These are phyloP conservation scores for Papilio glaucus DNA, from an alignment of 1,140 invertebrate species.

Conservation along the genomic window DNA sequence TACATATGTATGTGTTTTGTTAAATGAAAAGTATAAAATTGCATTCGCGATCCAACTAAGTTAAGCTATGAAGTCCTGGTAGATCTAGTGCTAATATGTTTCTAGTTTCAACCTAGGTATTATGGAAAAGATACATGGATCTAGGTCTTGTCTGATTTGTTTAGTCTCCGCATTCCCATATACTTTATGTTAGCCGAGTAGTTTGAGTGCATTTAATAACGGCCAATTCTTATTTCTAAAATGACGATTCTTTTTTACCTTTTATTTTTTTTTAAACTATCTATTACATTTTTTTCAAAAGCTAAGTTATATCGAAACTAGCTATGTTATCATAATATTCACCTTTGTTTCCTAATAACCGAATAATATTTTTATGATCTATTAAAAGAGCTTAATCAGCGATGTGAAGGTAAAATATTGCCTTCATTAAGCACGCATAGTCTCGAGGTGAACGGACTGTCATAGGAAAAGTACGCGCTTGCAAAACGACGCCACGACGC, in stretches of 20 bases:
- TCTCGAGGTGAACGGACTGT: slow-evolving; percentile 3
- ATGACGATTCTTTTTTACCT: too few relatives aligned
- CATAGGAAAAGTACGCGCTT: slow-evolving; percentile 14
- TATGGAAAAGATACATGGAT: neutral
- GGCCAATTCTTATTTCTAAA: too few relatives aligned
- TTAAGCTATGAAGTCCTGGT: neutral
- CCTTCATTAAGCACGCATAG: neutral
- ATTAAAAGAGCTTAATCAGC: neutral
- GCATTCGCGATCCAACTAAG: slow-evolving; percentile 1
- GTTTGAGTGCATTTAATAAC: too few relatives aligned
- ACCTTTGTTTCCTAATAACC: neutral
- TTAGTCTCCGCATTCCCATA: neutral
- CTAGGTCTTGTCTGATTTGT: neutral
- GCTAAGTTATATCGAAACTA: too few relatives aligned
- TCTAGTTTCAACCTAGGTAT: neutral
- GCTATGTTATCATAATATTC: neutral
- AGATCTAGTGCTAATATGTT: slow-evolving; percentile 16
- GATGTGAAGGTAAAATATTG: neutral
- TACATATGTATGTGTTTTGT: too few relatives aligned
- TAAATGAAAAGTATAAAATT: slow-evolving; percentile 1
- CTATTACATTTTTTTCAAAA: too few relatives aligned
- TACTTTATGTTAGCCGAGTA: too few relatives aligned
- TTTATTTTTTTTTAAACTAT: too few relatives aligned
- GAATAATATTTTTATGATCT: neutral
- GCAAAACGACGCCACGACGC: neutral